Evolutionary conservation across 2,797 vertebrate species (phyloP).

Genomic region (Poeciliopsis gracilis): DNA sequence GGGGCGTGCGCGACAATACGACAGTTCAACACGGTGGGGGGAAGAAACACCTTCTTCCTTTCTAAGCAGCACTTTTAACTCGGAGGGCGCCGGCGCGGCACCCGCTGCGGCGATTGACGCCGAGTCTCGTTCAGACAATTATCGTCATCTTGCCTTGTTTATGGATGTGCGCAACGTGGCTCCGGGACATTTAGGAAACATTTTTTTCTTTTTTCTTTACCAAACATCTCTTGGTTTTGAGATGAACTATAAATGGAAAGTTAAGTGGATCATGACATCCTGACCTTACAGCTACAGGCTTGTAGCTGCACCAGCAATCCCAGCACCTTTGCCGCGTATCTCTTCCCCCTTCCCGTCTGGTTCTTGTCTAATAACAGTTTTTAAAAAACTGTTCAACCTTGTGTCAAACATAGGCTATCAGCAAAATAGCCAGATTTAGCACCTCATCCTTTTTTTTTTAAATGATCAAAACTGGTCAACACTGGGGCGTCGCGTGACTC

Average conservation of each 20-base stretch:
- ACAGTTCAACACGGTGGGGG: neutral
- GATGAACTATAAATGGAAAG: neutral
- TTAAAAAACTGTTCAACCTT: neutral
- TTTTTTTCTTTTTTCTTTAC: neutral
- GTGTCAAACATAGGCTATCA: neutral
- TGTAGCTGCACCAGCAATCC: no score
- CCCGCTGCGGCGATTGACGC: neutral
- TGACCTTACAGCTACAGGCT: neutral
- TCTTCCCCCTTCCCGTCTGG: no score
- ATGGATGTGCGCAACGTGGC: neutral
- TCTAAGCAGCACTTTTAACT: conserved; percentile 13
- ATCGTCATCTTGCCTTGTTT: neutral
- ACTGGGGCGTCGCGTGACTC: no score
- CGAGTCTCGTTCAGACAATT: neutral
- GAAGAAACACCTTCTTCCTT: neutral
- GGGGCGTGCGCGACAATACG: conserved; percentile 8
- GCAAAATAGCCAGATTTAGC: neutral
- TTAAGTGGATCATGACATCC: neutral
- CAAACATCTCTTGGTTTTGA: neutral
- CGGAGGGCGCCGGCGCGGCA: neutral
- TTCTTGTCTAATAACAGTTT: no score
- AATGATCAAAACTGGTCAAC: no score
- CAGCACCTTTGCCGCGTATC: no score
- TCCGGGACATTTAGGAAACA: neutral
- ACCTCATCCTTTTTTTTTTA: no score